Base-by-base conservation (phyloP, 92 coral and sea anemone genomes). In the Nematostella vectensis region DNA sequence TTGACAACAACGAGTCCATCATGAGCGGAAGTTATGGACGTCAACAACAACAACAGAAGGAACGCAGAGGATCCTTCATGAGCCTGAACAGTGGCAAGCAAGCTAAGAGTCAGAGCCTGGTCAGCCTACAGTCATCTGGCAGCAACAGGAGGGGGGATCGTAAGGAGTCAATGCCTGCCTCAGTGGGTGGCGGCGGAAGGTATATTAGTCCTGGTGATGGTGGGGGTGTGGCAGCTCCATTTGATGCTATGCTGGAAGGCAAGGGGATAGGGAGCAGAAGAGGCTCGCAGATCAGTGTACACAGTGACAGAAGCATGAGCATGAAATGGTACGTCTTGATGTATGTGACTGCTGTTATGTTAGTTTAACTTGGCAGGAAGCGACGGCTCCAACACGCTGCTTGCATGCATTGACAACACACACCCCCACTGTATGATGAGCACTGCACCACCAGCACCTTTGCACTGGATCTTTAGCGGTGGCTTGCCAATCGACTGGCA, bases 161-260 rank as follows among this genome's bases (percentile, higher is more conserved):
- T 23, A 78, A 83, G 52, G 88, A 79, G 57, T 74, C 87, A 25
- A 77, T 81, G 88, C 86, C 95, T 23, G 81, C 80, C 11, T 78
- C 85, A 24, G 26, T 88, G 44, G 74, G 76, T 29, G 67, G 79
- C 8, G 79, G 75, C 54, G 86, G 93, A 3, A 71, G 80, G 48
- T 67, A 74, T 25, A 79, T 83, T 26, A 56, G 80, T 17, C 80
- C 80, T 11, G 70, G 65, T 22, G 88, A 72, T 18, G 66, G 78
- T 30, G 81, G 67, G 11, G 68, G 81, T 38, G 76, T 87, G 47
- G 86, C 81, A 13, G 83, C 87, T 3, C 95, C 98, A 17, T 91
- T 91, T 63, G 98, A 91, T 55, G 80, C 93, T 31, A 91, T 91
- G 98, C 65, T 81, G 65, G 83, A 85, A 55, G 95, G 94, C 26